phyloP scores from a whole-genome alignment of 2,888 invertebrate species.

The Prenolepis imparis region DNA sequence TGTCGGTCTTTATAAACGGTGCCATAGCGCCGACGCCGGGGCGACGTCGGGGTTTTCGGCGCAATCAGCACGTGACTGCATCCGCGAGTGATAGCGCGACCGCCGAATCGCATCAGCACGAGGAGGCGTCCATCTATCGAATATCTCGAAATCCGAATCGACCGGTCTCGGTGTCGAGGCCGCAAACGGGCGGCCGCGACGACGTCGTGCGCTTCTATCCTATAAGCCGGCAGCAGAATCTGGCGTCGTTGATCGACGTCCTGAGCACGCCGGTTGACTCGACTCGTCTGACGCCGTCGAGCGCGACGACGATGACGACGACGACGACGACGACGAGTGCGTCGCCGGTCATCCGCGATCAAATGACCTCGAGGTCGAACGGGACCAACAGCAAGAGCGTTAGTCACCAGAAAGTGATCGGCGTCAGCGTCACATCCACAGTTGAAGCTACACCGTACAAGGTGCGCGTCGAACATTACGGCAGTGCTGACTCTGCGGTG shows the following conservation, averaged over 20 bases:
- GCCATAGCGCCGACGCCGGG: constrained; percentile 83
- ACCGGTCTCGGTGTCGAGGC: constrained; percentile 63
- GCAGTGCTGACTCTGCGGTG: constrained; percentile 71
- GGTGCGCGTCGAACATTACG: constrained; percentile 84
- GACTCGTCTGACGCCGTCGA: constrained; percentile 70
- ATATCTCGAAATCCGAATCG: constrained; percentile 83
- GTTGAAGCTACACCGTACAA: constrained; percentile 88
- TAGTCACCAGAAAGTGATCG: constrained; percentile 84
- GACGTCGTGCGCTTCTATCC: constrained; percentile 82
- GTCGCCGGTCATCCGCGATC: constrained; percentile 9
- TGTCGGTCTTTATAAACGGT: constrained; percentile 86
- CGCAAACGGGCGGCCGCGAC: constrained; percentile 70
- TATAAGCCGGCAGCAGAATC: constrained; percentile 80
- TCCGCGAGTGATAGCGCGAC: constrained; percentile 79
- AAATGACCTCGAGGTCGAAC: constrained; percentile 63
- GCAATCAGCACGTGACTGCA: constrained; percentile 61
- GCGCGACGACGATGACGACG: constrained; percentile 49
- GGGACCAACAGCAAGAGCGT: constrained; percentile 58
- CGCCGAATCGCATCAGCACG: constrained; percentile 83
- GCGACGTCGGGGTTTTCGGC: constrained; percentile 75
- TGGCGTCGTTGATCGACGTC: constrained; percentile 79
- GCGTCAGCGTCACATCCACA: constrained; percentile 88
- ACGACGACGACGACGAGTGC: constrained; percentile 40
- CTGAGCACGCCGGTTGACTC: constrained; percentile 75
- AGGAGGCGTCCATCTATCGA: constrained; percentile 84